Evolutionary conservation across 2,888 invertebrate species (phyloP).

Genomic region (Sthenelais limicola): DNA sequence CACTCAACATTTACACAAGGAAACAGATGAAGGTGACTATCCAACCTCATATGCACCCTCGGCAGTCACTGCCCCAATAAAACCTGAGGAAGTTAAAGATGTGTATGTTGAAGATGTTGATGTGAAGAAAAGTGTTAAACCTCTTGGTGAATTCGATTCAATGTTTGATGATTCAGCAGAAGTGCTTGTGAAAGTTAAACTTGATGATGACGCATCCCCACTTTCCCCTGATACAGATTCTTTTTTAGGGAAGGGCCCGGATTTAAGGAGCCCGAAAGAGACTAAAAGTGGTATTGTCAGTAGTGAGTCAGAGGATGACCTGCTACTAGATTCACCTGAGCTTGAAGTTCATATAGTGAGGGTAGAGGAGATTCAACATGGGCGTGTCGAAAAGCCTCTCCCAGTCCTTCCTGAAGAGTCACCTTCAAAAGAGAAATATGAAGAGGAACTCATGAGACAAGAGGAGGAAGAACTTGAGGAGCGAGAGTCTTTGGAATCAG

Average conservation of each 20-base stretch:
- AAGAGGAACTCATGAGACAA: conserved; percentile 17
- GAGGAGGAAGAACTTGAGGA: neutral
- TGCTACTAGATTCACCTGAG: conserved; percentile 47
- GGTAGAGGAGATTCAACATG: conserved; percentile 20
- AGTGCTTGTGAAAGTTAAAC: conserved; percentile 27
- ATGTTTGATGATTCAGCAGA: conserved; percentile 37
- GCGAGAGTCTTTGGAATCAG: neutral
- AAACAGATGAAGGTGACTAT: conserved; percentile 58
- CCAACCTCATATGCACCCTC: conserved; percentile 65
- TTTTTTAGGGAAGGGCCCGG: conserved; percentile 46
- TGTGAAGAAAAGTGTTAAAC: conserved; percentile 30
- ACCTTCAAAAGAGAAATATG: conserved; percentile 30
- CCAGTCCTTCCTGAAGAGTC: conserved; percentile 29
- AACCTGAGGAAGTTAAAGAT: conserved; percentile 54
- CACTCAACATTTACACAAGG: conserved; percentile 76
- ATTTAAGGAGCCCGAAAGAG: conserved; percentile 37
- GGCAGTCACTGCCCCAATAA: conserved; percentile 70
- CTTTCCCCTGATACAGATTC: conserved; percentile 32
- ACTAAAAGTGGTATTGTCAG: conserved; percentile 25
- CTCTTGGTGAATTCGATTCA: conserved; percentile 33
- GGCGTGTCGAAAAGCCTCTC: conserved; percentile 35
- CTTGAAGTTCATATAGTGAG: conserved; percentile 71
- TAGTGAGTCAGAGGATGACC: conserved; percentile 39
- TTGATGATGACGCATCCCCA: conserved; percentile 35
- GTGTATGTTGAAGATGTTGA: conserved; percentile 64